Evolutionary conservation across 2,113 vertebrate species (phyloP).

Genomic region (Rhinolophus ferrumequinum): DNA sequence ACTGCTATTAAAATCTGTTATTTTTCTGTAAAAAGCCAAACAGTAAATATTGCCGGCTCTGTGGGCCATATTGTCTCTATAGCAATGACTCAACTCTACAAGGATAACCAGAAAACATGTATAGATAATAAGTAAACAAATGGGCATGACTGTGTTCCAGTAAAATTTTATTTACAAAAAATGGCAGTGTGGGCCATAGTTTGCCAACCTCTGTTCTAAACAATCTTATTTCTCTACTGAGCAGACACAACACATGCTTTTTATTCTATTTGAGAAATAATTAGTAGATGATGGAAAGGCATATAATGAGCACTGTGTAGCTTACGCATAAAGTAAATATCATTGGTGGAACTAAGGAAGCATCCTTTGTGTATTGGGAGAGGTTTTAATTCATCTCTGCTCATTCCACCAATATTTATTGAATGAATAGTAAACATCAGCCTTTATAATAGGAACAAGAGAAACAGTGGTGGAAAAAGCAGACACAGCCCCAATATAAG

Average conservation of each 20-base stretch:
- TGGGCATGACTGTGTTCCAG: not conserved
- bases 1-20: not conserved
- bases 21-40: not conserved
- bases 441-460: not conserved
- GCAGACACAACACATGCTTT: not conserved
- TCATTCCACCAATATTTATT: not conserved
- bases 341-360: not conserved
- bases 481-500: not conserved
- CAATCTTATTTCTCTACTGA: not conserved
- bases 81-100: not conserved
- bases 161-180: conserved; percentile 3
- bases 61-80: not conserved
- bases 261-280: not conserved
- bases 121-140: not conserved
- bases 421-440: not conserved
- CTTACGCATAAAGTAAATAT: not conserved
- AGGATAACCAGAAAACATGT: not conserved
- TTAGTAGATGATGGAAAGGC: not conserved
- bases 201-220: not conserved
- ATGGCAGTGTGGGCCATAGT: not conserved
- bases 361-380: not conserved
- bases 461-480: not conserved
- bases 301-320: not conserved
- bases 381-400: not conserved
- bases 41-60: not conserved